phyloP scores from a whole-genome alignment of 2,888 invertebrate species.

The Liodrosophila aerea region DNA sequence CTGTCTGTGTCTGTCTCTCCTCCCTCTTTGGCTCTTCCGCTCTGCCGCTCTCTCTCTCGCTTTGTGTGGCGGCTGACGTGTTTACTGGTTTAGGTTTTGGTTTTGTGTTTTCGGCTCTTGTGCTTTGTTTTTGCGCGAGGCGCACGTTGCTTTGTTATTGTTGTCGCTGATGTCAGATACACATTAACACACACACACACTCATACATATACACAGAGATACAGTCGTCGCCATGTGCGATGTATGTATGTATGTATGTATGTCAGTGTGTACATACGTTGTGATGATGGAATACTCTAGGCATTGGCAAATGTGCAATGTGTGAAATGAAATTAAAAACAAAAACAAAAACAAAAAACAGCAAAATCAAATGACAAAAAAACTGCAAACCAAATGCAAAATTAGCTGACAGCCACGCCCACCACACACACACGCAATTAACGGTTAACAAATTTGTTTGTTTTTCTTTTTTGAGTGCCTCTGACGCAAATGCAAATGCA shows the following conservation, averaged over 20 bases:
- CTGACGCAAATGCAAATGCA: slow-evolving; percentile 47
- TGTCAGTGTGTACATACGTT: no score
- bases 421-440: slow-evolving; percentile 27
- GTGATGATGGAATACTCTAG: slow-evolving; percentile 27
- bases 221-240: slow-evolving; percentile 48
- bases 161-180: slow-evolving; percentile 73
- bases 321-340: slow-evolving; percentile 29
- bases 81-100: slow-evolving; percentile 63
- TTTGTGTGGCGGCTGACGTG: slow-evolving; percentile 58
- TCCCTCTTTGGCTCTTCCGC: neutral
- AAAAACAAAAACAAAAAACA: slow-evolving; percentile 8
- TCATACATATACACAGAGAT: neutral
- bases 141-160: slow-evolving; percentile 74
- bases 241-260: slow-evolving; percentile 1
- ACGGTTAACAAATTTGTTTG: slow-evolving; percentile 15
- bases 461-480: slow-evolving; percentile 8
- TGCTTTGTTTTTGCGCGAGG: slow-evolving; percentile 48
- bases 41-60: slow-evolving; percentile 11
- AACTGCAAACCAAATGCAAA: slow-evolving; percentile 11
- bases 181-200: slow-evolving; percentile 20
- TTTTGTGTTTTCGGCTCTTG: slow-evolving; percentile 19
- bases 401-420: slow-evolving; percentile 25
- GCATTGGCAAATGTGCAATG: slow-evolving; percentile 46
- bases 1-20: neutral
- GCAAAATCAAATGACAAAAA: slow-evolving; percentile 5